Base-by-base conservation (phyloP, 2,888 invertebrate genomes). In the Incurvaria masculella region DNA sequence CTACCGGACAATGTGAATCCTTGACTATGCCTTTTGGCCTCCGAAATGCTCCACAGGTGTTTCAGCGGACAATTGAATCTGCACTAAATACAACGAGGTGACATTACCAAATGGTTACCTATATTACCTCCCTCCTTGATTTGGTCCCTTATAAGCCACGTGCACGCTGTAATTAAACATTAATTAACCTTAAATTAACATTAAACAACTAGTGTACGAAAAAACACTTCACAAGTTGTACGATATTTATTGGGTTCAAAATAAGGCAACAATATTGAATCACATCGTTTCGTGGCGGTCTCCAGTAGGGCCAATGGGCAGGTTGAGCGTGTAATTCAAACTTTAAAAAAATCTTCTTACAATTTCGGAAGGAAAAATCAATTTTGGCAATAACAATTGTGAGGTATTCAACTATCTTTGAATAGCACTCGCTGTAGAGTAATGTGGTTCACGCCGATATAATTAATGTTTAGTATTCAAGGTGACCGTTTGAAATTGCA, bases 21-120 rank as follows among this genome's bases (percentile, higher is more conserved):
- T 42, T 57, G 20, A 55, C 51, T 49, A 57, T 58, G 20, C 67
- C 64, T 1, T 69, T 69, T 57, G 66, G 67, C 6, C 49, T 65
- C 3, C 59, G 56, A 21, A 64, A 61, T 45, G 51, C 56, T 2
- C 63, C 64, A 17, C 52, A 60, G 2, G 59, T 60, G 2, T 65
- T 67, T 47, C 59, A 59, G 44, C 38, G 61, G 8, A 56, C 48
- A 27, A 55, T 60, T 4, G 55, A 53, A 47, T 48, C 42, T 23
- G 53, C 59, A n/a, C 57, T 60, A 38, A 44, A n/a, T n/a, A n/a
- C 26, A 23, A 6, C 26, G 27, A 14, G 27, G 21, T 26, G n/a
- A n/a, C n/a, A n/a, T n/a, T n/a, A n/a, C n/a, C n/a, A n/a, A n/a
- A n/a, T n/a, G n/a, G n/a, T n/a, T 18, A 26, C 23, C 23, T 6